Evolutionary conservation across 2,888 invertebrate genomes (phyloP).

Genomic region (Lepidochitona cinerea): DNA sequence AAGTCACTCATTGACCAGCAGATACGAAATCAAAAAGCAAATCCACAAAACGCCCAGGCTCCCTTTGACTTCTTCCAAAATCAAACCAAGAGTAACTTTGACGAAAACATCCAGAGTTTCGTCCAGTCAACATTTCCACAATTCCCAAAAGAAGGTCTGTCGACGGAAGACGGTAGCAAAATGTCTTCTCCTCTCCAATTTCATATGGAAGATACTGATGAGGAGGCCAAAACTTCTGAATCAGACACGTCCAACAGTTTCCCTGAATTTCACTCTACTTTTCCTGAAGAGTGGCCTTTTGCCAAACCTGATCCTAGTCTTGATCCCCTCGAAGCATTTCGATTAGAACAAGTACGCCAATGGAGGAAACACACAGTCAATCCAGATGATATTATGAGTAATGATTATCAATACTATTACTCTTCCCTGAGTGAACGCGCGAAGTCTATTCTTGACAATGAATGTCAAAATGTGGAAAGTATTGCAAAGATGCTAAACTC

Average conservation of each 20-base stretch:
- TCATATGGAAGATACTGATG: neutral
- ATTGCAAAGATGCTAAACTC: neutral
- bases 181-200: neutral
- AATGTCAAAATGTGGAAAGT: neutral
- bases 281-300: neutral
- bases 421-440: neutral
- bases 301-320: neutral
- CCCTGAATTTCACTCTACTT: neutral
- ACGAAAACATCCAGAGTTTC: neutral
- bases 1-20: neutral
- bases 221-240: neutral
- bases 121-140: neutral
- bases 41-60: neutral
- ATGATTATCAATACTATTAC: slow-evolving; percentile 5
- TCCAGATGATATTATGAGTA: neutral
- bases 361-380: neutral
- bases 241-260: neutral
- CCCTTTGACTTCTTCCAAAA: neutral
- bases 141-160: neutral
- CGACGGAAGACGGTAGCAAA: neutral
- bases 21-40: neutral
- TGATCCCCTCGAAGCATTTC: neutral
- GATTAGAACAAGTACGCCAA: neutral
- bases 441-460: neutral
- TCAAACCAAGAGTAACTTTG: neutral